Evolutionary conservation across 2,797 vertebrate species (phyloP).

Genomic region (Pseudochromis fuscus): DNA sequence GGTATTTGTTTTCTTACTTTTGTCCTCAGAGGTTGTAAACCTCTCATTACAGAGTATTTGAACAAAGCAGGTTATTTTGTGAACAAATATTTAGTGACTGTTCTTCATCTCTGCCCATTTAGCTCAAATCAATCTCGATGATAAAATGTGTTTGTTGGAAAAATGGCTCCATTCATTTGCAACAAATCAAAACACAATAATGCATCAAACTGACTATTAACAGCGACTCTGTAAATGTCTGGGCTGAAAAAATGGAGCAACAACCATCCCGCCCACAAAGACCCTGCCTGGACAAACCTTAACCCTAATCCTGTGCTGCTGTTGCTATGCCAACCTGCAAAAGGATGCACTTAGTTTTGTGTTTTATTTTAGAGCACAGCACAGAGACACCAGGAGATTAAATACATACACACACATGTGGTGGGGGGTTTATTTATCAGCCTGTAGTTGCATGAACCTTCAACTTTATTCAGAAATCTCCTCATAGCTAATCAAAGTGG

Average conservation of each 20-base stretch:
- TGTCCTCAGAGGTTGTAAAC: too few species aligned
- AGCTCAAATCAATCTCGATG: neutral
- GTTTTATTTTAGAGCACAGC: conserved; percentile 1
- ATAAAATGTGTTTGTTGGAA: neutral
- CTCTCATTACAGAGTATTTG: too few species aligned
- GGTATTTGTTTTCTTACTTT: neutral
- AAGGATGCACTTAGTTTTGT: neutral
- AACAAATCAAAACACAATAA: neutral
- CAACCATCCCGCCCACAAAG: conserved; percentile 10
- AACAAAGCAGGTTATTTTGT: too few species aligned
- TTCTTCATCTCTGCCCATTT: neutral
- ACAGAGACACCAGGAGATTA: neutral
- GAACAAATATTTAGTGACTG: too few species aligned
- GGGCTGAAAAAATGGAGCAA: neutral
- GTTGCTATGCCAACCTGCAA: conserved; percentile 43
- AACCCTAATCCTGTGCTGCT: neutral
- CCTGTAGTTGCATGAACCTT: neutral
- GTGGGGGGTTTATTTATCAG: conserved; percentile 1
- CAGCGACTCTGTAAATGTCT: neutral
- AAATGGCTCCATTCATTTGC: too few species aligned
- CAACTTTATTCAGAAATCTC: too few species aligned
- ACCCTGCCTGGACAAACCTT: conserved; percentile 8
- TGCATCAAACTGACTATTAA: neutral
- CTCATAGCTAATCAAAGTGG: too few species aligned
- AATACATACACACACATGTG: neutral